Conservation (phyloP, 2,888 invertebrate species). For the Eupithecia insigniata region DNA sequence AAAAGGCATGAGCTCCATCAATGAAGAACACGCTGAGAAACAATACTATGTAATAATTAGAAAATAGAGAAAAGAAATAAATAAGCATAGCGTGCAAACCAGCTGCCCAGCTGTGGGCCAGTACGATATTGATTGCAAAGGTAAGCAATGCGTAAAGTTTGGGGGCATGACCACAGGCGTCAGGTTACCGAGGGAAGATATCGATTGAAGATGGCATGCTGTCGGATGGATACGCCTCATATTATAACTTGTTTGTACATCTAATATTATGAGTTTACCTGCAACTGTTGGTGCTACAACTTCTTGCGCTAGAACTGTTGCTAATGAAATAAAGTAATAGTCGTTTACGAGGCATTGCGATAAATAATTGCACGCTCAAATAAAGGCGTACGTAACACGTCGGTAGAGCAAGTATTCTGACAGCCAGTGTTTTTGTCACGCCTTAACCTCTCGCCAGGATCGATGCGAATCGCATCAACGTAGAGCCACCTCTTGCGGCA, state of each 20-base stretch:
- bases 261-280: not conserved
- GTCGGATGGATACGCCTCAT: not conserved
- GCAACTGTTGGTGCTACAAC: not conserved
- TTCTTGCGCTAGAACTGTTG: not conserved
- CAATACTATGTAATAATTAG: not conserved
- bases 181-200: constrained; percentile 50
- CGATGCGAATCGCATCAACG: not conserved
- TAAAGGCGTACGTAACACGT: not conserved
- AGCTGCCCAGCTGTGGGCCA: constrained; percentile 30
- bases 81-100: not conserved
- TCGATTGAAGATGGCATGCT: constrained; percentile 41
- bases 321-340: not conserved
- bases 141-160: constrained; percentile 36
- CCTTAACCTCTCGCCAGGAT: not conserved
- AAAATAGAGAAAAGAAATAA: not conserved
- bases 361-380: not conserved
- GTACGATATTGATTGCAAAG: constrained; percentile 28
- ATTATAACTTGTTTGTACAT: not conserved
- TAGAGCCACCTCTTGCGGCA: not conserved
- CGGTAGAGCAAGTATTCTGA: not conserved
- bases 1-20: not conserved
- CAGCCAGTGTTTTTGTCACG: not conserved
- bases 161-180: constrained; percentile 49
- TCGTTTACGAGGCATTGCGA: not conserved
- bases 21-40: not conserved